phyloP scores from a whole-genome alignment of 2,888 invertebrate genomes.

The Leucoma salicis region DNA sequence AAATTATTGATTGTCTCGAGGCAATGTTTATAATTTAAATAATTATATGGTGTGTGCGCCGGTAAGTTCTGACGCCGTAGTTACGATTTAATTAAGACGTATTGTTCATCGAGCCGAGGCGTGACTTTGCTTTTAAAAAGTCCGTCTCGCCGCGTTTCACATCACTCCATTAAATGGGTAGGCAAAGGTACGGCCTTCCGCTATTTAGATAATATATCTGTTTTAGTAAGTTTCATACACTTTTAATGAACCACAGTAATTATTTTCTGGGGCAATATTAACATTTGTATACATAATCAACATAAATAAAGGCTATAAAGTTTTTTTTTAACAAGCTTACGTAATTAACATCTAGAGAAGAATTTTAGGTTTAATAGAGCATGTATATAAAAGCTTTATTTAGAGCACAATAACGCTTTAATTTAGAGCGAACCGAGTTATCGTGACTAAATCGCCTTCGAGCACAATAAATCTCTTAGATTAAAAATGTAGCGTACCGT shows the following conservation, averaged over 20 bases:
- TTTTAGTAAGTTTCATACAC: conserved; percentile 23
- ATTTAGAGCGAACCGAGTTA: conserved; percentile 25
- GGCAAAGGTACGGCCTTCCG: conserved; percentile 39
- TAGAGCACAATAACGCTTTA: conserved; percentile 20
- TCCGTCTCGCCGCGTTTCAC: conserved; percentile 51
- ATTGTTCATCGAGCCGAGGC: conserved; percentile 66
- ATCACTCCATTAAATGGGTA: conserved; percentile 53
- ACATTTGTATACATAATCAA: conserved; percentile 10
- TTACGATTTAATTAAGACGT: conserved; percentile 72
- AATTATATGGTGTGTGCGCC: conserved; percentile 58
- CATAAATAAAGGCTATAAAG: not conserved
- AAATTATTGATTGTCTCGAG: conserved; percentile 52
- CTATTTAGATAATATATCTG: conserved; percentile 47
- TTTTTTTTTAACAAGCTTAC: not conserved
- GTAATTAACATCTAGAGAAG: not conserved
- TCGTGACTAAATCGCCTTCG: conserved; percentile 27
- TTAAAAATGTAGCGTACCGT: conserved; percentile 55
- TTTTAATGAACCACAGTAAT: conserved; percentile 13
- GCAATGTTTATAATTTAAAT: conserved; percentile 60
- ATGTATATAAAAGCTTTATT: conserved; percentile 21
- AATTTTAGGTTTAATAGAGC: conserved; percentile 17
- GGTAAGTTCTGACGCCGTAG: conserved; percentile 50
- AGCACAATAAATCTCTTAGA: conserved; percentile 43
- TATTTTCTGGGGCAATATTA: conserved; percentile 9
- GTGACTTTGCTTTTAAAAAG: conserved; percentile 70